These are phyloP conservation scores for Alethe diademata DNA, from an alignment of 2,113 vertebrate genomes.

Conservation along the genomic window DNA sequence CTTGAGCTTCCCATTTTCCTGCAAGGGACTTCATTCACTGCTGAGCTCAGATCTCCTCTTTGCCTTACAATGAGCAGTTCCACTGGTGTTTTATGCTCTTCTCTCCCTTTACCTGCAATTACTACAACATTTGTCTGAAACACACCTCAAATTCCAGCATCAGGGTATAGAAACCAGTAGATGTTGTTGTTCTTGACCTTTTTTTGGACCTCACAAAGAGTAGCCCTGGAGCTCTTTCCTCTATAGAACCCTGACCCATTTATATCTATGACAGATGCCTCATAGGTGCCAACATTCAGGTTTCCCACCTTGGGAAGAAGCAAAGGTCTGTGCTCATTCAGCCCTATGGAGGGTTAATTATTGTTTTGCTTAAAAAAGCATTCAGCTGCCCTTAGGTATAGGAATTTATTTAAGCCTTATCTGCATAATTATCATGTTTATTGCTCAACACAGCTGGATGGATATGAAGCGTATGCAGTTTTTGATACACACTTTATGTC, in stretches of 20 bases:
- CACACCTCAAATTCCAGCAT: background rate
- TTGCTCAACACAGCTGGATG: slow-evolving; percentile 60
- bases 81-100: background rate
- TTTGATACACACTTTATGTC: slow-evolving; percentile 55
- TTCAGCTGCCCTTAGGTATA: slow-evolving; percentile 44
- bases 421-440: slow-evolving; percentile 65
- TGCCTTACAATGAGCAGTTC: background rate
- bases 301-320: slow-evolving; percentile 23
- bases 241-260: slow-evolving; percentile 1
- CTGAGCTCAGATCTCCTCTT: background rate
- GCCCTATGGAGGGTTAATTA: slow-evolving; percentile 54
- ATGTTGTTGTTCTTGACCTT: background rate
- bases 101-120: background rate
- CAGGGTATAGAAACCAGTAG: background rate
- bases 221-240: background rate
- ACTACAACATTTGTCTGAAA: background rate
- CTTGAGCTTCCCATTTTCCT: background rate
- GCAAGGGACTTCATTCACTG: background rate
- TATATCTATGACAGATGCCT: background rate
- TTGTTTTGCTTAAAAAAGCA: slow-evolving; percentile 48
- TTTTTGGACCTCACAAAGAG: background rate
- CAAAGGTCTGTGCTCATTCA: slow-evolving; percentile 29
- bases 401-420: slow-evolving; percentile 66
- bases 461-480: slow-evolving; percentile 61
- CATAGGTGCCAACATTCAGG: background rate